These are phyloP conservation scores for Brachyhypopomus gauderio DNA, from an alignment of 2,113 vertebrate genomes.

Conservation along the genomic window DNA sequence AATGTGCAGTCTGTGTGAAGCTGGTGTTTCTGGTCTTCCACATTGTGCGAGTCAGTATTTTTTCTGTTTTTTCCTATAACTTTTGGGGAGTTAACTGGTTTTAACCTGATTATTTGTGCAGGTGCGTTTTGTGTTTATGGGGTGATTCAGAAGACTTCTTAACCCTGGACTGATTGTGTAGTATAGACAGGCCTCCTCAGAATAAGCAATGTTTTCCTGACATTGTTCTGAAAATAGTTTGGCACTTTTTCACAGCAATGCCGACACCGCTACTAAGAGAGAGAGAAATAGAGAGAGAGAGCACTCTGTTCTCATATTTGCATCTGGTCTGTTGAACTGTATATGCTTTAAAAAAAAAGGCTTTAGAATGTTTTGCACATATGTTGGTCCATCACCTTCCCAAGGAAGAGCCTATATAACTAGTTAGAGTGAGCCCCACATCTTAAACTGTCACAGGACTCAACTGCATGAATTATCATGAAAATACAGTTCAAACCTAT, in stretches of 20 bases:
- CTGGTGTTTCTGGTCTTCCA: background rate
- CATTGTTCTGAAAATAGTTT: slow-evolving; percentile 28
- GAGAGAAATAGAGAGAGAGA: background rate
- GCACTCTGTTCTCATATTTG: background rate
- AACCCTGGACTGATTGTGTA: slow-evolving; percentile 8
- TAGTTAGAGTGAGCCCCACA: no score
- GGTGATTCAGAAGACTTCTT: background rate
- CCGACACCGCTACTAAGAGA: background rate
- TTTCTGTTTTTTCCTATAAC: no score
- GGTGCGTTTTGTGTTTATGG: background rate
- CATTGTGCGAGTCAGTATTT: no score
- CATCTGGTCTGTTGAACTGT: no score
- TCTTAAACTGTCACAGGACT: no score
- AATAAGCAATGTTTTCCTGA: slow-evolving; percentile 38
- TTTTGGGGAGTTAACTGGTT: background rate
- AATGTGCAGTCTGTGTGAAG: background rate
- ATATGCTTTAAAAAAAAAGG: no score
- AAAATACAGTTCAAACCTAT: background rate
- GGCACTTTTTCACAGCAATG: slow-evolving; percentile 20
- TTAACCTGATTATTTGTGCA: slow-evolving; percentile 1
- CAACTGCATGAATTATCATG: background rate
- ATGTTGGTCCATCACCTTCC: no score
- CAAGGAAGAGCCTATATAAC: no score
- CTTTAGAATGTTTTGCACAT: no score
- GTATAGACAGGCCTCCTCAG: background rate